Conservation (phyloP, 2,797 vertebrate species). For the Cyclopterus lumpus region DNA sequence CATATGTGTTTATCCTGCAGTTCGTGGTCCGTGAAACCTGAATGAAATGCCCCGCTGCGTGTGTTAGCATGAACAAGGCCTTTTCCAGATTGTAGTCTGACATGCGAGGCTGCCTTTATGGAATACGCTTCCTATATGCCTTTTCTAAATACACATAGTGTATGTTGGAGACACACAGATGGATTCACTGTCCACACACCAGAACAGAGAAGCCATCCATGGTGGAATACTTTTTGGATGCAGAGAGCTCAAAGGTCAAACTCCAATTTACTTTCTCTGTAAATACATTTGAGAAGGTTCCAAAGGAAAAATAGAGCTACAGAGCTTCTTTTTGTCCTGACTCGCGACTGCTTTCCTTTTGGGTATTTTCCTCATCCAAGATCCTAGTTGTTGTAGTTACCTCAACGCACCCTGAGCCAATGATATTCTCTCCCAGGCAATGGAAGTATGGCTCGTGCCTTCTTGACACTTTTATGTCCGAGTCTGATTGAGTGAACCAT, state of each 20-base stretch:
- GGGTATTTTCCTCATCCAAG: constrained; percentile 6
- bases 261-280: not conserved
- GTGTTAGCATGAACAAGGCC: constrained; percentile 10
- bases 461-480: constrained; percentile 47
- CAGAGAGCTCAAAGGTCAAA: constrained; percentile 7
- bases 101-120: not conserved
- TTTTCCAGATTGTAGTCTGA: constrained; percentile 21
- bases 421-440: constrained; percentile 19
- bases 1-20: constrained; percentile 47
- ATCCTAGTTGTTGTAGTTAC: constrained; percentile 1
- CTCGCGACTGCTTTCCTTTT: not conserved
- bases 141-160: constrained; percentile 16
- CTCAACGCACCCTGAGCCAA: not conserved
- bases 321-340: not conserved
- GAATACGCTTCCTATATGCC: constrained; percentile 10
- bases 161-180: not conserved
- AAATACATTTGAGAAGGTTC: not conserved
- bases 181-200: constrained; percentile 3
- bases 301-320: not conserved
- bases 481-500: constrained; percentile 27
- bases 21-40: constrained; percentile 43
- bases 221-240: not conserved
- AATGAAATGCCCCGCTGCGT: constrained; percentile 31
- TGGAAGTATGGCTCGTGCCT: constrained; percentile 28
- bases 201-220: not conserved